phyloP scores from a whole-genome alignment of 2,113 vertebrate genomes.

The Pica pica region DNA sequence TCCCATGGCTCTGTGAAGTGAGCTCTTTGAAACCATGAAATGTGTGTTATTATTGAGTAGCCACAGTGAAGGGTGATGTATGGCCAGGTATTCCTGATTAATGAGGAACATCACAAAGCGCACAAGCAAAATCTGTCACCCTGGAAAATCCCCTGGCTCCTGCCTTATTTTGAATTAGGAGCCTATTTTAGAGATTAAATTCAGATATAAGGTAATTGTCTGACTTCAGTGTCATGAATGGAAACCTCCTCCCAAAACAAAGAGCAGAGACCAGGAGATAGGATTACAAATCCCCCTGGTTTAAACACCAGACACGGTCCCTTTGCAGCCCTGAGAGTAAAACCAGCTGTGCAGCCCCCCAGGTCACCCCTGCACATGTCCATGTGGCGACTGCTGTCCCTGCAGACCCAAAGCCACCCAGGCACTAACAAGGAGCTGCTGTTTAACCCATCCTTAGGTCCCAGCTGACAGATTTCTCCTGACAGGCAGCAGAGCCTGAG shows the following conservation, averaged over 20 bases:
- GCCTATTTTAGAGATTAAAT: not conserved
- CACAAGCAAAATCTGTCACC: not conserved
- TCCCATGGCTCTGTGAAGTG: not conserved
- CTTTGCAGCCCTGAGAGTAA: not conserved
- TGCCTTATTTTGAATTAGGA: not conserved
- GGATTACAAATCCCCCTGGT: not conserved
- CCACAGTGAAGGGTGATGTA: not conserved
- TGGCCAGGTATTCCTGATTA: not conserved
- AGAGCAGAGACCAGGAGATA: not conserved
- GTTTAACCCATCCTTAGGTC: not conserved
- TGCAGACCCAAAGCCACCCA: not conserved
- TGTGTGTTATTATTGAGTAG: not conserved
- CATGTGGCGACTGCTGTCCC: not conserved
- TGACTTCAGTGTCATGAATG: not conserved
- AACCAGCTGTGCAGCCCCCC: not conserved
- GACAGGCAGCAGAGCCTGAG: not conserved
- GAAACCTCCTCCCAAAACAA: not conserved
- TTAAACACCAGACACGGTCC: accelerated
- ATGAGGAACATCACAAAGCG: not conserved
- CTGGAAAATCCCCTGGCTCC: not conserved
- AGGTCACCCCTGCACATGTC: accelerated
- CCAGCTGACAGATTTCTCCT: not conserved
- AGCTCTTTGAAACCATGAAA: not conserved
- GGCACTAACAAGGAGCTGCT: not conserved
- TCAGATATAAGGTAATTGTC: not conserved